Percentiles rank a stretch among this genome's conserved stretches.
Evolutionary conservation across 2,113 vertebrate species (phyloP).

Genomic region (Gadus chalcogrammus): DNA sequence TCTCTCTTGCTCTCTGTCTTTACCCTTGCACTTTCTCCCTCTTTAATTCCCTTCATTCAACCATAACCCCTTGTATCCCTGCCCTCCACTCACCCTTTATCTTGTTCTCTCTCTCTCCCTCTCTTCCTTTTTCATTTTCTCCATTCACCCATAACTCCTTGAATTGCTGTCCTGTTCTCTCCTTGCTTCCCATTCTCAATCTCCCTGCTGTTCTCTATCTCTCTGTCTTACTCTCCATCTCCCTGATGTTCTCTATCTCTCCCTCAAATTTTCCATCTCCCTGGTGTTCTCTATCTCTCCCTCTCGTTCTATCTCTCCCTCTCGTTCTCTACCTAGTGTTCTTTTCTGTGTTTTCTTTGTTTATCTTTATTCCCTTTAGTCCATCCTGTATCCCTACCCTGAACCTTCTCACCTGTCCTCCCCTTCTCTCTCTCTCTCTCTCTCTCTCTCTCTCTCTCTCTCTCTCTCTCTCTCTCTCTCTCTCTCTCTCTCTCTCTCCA

Average conservation of each 20-base stretch:
- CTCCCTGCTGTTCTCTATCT: neutral
- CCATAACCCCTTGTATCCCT: too few species aligned
- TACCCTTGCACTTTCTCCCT: neutral
- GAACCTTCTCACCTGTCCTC: too few species aligned
- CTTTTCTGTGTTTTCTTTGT: too few species aligned
- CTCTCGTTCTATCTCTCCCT: neutral
- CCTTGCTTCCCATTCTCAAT: neutral
- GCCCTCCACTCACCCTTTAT: neutral
- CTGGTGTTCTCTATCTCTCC: neutral
- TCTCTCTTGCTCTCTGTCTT: neutral
- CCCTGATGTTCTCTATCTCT: too few species aligned
- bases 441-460: too few species aligned
- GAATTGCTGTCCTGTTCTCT: too few species aligned
- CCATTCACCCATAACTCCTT: too few species aligned
- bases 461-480: neutral
- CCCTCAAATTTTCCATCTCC: neutral
- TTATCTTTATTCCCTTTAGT: too few species aligned
- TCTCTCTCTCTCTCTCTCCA: neutral
- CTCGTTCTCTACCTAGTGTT: too few species aligned
- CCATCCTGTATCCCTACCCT: too few species aligned
- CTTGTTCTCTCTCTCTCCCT: neutral
- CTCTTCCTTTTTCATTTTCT: too few species aligned
- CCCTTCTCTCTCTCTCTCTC: too few species aligned
- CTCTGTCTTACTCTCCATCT: neutral
- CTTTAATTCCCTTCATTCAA: neutral